phyloP scores from a whole-genome alignment of 2,113 vertebrate species.

The Oxygymnocypris stewartii region DNA sequence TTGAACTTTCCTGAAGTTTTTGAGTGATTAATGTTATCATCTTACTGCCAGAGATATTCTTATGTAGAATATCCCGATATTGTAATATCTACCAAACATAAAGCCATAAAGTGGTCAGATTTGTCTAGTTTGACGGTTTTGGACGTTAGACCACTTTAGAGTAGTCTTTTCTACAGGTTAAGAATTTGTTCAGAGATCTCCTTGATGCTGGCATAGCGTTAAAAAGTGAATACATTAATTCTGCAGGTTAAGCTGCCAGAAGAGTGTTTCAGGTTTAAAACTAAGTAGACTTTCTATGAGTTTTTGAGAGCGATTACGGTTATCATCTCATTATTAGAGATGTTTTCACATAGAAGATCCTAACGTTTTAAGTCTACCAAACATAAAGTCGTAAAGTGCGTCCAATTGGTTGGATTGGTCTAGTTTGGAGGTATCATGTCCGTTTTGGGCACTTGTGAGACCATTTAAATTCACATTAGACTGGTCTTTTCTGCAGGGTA shows the following conservation, averaged over 20 bases:
- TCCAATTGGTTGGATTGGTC: not conserved
- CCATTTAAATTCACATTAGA: not conserved
- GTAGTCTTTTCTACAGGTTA: no score
- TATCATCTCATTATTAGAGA: no score
- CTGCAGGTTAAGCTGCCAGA: no score
- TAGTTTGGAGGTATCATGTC: not conserved
- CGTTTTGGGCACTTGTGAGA: not conserved
- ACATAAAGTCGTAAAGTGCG: not conserved
- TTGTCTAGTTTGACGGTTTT: not conserved
- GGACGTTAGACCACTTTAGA: not conserved
- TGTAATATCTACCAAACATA: not conserved
- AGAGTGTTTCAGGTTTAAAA: no score
- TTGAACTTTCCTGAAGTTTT: no score
- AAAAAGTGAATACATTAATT: no score
- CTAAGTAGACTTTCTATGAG: no score
- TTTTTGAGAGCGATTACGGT: no score
- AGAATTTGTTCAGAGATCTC: no score
- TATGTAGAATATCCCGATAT: not conserved
- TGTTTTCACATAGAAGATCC: not conserved
- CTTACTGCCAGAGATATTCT: no score
- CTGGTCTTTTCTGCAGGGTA: not conserved
- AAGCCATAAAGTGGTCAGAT: not conserved
- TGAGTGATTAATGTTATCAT: no score
- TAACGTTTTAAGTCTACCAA: not conserved
- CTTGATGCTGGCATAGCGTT: no score